A percentile compares a stretch with the other conserved stretches of the same genome.
Conservation (phyloP, 2,797 vertebrate species). For the Hippocampus kuda region DNA sequence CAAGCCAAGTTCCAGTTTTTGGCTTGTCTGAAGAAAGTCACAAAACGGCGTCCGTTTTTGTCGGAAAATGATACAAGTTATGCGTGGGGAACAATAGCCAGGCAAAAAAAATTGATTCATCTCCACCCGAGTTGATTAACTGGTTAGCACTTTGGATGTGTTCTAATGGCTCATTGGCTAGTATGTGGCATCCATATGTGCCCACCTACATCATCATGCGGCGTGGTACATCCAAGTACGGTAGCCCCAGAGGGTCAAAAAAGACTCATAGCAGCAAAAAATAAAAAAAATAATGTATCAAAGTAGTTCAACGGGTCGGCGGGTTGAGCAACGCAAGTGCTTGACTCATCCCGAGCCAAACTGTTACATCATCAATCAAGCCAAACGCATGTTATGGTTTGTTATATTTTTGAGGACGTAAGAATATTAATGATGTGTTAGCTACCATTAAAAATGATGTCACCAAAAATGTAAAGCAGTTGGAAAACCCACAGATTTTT, state of each 20-base stretch:
- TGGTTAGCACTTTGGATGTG: neutral
- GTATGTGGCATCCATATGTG: too few relatives aligned
- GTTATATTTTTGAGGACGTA: neutral
- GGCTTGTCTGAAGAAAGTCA: constrained; percentile 41
- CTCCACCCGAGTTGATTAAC: neutral
- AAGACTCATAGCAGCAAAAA: neutral
- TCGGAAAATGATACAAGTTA: neutral
- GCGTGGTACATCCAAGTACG: neutral
- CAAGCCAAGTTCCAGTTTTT: constrained; percentile 24
- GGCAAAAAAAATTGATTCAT: neutral
- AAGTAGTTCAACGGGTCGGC: neutral
- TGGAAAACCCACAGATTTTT: neutral
- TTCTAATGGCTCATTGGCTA: too few relatives aligned
- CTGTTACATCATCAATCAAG: neutral
- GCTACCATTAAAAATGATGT: neutral
- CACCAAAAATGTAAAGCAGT: neutral
- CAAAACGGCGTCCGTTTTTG: neutral
- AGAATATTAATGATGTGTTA: neutral
- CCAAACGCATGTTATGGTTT: neutral
- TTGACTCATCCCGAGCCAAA: neutral
- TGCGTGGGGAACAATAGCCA: neutral
- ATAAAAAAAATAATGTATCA: neutral
- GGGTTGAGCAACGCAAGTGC: neutral
- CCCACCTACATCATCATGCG: too few relatives aligned
- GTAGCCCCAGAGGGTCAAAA: neutral